Conservation (phyloP, 2,113 vertebrate species). For the Cyprinodon tularosa region DNA sequence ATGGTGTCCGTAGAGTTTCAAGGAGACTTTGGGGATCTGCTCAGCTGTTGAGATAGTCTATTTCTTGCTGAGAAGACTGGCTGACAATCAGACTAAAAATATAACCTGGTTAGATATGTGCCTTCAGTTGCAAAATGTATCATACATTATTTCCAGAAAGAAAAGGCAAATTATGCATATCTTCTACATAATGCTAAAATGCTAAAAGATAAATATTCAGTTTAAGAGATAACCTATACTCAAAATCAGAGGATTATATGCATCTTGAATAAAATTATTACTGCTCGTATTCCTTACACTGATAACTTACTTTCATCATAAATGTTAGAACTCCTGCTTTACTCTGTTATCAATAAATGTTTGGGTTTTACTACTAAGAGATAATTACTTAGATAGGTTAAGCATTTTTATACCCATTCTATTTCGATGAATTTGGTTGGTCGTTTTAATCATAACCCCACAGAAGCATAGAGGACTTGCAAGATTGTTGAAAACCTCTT, state of each 20-base stretch:
- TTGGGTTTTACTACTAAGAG: slow-evolving; percentile 37
- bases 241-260: slow-evolving; percentile 48
- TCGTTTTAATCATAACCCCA: slow-evolving; percentile 57
- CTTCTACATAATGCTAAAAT: slow-evolving; percentile 5
- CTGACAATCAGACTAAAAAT: slow-evolving; percentile 26
- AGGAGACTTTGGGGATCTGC: slow-evolving; percentile 63
- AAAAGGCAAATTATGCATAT: slow-evolving; percentile 8
- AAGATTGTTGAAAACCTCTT: slow-evolving; percentile 62
- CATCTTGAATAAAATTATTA: slow-evolving; percentile 49
- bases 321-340: slow-evolving; percentile 23
- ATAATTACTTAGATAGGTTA: slow-evolving; percentile 26
- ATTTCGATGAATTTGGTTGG: slow-evolving; percentile 37
- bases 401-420: slow-evolving; percentile 25
- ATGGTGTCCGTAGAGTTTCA: slow-evolving; percentile 60
- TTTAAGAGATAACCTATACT: slow-evolving; percentile 43
- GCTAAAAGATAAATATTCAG: slow-evolving; percentile 7
- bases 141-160: slow-evolving; percentile 23
- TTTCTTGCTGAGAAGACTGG: slow-evolving; percentile 11
- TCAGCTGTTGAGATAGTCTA: slow-evolving; percentile 47
- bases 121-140: slow-evolving; percentile 21
- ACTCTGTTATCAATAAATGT: slow-evolving; percentile 49
- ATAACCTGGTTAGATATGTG: slow-evolving; percentile 21
- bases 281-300: slow-evolving; percentile 41
- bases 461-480: slow-evolving; percentile 45
- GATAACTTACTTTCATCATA: slow-evolving; percentile 35